phyloP scores from a whole-genome alignment of 2,113 vertebrate genomes.

The Oxyura jamaicensis region DNA sequence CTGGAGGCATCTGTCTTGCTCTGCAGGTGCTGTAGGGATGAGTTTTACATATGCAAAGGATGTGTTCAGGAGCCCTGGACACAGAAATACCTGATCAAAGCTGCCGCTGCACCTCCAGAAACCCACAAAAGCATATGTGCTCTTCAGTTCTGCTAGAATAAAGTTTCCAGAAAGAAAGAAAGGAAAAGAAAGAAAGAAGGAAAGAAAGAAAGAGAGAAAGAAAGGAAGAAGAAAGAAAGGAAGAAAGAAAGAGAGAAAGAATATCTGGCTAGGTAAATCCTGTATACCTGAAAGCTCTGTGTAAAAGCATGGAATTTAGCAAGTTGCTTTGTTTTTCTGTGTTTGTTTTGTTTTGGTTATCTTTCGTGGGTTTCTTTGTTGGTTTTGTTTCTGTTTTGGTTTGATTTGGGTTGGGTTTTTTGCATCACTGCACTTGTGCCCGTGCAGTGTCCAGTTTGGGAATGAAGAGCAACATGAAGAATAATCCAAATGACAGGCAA shows the following conservation, averaged over 20 bases:
- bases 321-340: background rate
- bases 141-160: background rate
- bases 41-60: background rate
- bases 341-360: background rate
- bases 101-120: background rate
- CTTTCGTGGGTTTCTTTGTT: background rate
- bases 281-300: background rate
- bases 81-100: background rate
- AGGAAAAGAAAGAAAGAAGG: background rate
- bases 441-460: background rate
- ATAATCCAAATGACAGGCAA: background rate
- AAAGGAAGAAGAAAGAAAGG: background rate
- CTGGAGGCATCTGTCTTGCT: background rate
- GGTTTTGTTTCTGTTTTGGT: background rate
- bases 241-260: background rate
- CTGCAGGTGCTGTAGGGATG: background rate
- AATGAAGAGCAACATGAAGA: background rate
- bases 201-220: background rate
- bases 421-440: background rate
- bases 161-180: background rate
- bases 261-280: background rate
- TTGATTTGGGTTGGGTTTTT: background rate
- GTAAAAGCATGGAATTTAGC: background rate
- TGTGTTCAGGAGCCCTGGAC: background rate
- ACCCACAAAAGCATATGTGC: background rate